Evolutionary conservation across 2,797 vertebrate genomes (phyloP).

Genomic region (Alexandromys oeconomus): DNA sequence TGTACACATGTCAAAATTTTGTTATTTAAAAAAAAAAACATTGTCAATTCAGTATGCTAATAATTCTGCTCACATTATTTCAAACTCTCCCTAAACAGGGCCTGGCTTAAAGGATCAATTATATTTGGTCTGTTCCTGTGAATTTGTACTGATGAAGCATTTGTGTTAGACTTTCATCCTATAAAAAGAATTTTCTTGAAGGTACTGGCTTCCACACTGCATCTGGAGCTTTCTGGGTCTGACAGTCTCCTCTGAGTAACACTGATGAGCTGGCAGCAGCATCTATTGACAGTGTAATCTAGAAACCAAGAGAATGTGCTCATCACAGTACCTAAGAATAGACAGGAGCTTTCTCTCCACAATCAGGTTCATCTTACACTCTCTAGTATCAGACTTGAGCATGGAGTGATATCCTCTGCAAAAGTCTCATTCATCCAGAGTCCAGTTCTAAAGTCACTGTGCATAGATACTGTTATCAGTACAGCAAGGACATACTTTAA

Average conservation of each 20-base stretch:
- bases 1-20: background rate
- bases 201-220: background rate
- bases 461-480: background rate
- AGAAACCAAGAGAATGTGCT: background rate
- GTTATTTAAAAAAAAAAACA: background rate
- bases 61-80: slow-evolving; percentile 25
- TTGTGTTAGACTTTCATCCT: background rate
- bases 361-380: slow-evolving; percentile 40
- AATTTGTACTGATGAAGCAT: slow-evolving; percentile 48
- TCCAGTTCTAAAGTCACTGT: background rate
- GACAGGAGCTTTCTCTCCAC: background rate
- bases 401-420: background rate
- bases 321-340: slow-evolving; percentile 54
- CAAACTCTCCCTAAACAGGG: background rate
- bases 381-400: background rate
- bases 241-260: background rate
- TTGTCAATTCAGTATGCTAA: background rate
- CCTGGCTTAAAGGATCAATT: background rate
- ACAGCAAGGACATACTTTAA: background rate
- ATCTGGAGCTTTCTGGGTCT: background rate
- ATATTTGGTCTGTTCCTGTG: background rate
- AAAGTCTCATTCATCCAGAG: background rate
- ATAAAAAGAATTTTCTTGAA: background rate
- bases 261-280: background rate
- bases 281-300: slow-evolving; percentile 1